Evolutionary conservation across 2,797 vertebrate species (phyloP).

Genomic region (Discoglossus pictus): DNA sequence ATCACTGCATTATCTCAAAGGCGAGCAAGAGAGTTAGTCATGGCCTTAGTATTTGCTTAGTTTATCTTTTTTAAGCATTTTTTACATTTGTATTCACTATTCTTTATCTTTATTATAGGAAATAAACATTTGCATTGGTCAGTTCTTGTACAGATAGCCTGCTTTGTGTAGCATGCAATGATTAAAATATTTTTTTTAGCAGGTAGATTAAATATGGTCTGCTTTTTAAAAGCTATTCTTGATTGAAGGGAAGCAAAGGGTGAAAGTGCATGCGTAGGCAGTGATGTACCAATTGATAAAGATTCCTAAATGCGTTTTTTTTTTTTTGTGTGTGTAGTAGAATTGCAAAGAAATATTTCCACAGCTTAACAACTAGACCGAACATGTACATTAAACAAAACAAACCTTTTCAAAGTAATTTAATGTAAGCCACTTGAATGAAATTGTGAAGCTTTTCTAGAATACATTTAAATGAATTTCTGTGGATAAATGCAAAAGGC

Average conservation of each 20-base stretch:
- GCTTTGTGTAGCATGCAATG: not conserved
- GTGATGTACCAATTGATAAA: no score
- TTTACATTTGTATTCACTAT: conserved; percentile 11
- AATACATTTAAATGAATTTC: not conserved
- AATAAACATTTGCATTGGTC: conserved; percentile 26
- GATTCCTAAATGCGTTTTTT: no score
- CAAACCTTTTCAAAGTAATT: not conserved
- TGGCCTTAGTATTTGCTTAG: conserved; percentile 27
- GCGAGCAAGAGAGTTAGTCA: conserved; percentile 20
- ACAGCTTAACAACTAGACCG: conserved; percentile 3
- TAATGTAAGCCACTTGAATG: not conserved
- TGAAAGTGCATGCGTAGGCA: no score
- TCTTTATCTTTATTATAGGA: conserved; percentile 21
- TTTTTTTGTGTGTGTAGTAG: no score
- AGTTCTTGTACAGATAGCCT: not conserved
- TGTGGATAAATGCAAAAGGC: no score
- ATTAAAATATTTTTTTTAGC: no score
- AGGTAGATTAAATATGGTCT: no score
- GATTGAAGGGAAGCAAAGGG: no score
- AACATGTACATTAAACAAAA: not conserved
- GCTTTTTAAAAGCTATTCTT: no score
- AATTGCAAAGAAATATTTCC: not conserved
- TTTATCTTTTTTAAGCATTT: conserved; percentile 28
- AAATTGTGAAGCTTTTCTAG: not conserved
- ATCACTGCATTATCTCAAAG: no score